A percentile compares a stretch with the other conserved stretches of the same genome.
Conservation (phyloP, 2,797 vertebrate species). For the Siniperca undulata region DNA sequence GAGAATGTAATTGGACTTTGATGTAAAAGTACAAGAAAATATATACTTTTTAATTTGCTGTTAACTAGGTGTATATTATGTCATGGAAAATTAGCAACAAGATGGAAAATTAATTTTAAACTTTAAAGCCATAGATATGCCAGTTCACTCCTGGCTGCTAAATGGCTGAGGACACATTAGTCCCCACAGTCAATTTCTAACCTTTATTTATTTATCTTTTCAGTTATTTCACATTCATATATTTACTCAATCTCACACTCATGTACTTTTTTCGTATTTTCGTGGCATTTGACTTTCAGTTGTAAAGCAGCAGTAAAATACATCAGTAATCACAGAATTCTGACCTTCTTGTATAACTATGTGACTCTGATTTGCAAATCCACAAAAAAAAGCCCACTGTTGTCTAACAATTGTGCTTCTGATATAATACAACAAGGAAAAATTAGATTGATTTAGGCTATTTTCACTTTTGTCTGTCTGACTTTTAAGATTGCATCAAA, state of each 20-base stretch:
- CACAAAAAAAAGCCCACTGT: background rate
- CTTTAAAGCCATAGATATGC: background rate
- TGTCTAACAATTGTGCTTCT: background rate
- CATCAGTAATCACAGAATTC: conserved; percentile 15
- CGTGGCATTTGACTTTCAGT: conserved; percentile 10
- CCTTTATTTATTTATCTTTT: conserved; percentile 2
- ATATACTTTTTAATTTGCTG: background rate
- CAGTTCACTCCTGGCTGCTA: background rate
- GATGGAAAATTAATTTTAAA: background rate
- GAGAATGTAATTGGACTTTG: background rate
- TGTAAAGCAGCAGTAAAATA: conserved; percentile 19
- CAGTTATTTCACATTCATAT: background rate
- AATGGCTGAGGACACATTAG: background rate
- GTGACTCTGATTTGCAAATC: conserved; percentile 19
- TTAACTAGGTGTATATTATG: background rate
- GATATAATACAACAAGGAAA: background rate
- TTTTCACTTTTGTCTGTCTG: background rate
- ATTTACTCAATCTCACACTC: background rate
- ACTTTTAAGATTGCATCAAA: background rate
- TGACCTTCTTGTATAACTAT: background rate
- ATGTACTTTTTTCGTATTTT: background rate
- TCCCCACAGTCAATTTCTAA: background rate
- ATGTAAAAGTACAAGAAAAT: background rate
- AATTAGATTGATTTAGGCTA: background rate
- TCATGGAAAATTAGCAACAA: background rate